A percentile compares a stretch with the other conserved stretches of the same genome.
Evolutionary conservation across 2,797 vertebrate species (phyloP).

Genomic region (Busarellus nigricollis): DNA sequence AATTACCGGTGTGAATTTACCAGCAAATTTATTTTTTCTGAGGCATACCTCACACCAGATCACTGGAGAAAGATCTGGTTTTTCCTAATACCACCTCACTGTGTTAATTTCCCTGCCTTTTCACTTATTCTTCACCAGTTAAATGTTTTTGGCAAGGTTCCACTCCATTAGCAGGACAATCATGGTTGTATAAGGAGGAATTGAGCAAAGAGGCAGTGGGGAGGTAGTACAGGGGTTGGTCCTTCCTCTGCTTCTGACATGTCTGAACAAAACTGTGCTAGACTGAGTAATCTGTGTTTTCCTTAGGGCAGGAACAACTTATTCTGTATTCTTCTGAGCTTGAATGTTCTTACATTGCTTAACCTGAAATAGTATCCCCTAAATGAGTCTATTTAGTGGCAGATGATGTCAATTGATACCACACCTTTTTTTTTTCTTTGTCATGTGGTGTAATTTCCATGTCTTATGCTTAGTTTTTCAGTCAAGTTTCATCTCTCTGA

Average conservation of each 20-base stretch:
- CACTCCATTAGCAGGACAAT: background rate
- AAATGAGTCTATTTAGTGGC: background rate
- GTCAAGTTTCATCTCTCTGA: background rate
- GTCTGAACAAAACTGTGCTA: background rate
- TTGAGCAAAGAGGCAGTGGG: fast-evolving
- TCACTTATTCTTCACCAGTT: background rate
- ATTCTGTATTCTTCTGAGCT: background rate
- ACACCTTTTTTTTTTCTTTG: background rate
- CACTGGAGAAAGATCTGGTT: background rate
- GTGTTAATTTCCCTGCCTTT: background rate
- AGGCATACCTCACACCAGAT: background rate
- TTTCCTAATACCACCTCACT: background rate
- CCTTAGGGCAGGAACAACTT: background rate
- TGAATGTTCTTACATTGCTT: background rate
- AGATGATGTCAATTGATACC: background rate
- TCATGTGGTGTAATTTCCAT: background rate
- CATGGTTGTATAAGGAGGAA: background rate
- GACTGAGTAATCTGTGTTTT: background rate
- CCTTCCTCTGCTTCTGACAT: background rate
- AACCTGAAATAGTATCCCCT: background rate
- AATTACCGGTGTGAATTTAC: background rate
- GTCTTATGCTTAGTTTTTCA: background rate
- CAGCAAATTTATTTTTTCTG: background rate
- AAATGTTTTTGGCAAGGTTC: background rate
- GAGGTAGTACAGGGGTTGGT: background rate